Conservation (phyloP, 2,113 vertebrate genomes). For the Athene cunicularia region DNA sequence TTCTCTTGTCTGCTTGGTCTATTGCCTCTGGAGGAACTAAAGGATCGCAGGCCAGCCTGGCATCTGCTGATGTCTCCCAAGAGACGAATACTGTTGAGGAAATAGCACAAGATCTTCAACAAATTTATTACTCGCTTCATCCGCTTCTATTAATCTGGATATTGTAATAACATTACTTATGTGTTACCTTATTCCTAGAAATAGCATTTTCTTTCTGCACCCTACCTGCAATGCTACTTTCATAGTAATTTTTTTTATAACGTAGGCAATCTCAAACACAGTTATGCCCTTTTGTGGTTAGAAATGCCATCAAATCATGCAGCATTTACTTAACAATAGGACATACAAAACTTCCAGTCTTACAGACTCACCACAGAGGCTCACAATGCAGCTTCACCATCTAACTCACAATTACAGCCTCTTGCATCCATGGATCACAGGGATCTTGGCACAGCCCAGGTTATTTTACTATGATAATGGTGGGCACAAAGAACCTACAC, state of each 20-base stretch:
- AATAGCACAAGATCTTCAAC: background rate
- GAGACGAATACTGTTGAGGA: background rate
- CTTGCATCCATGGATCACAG: fast-evolving
- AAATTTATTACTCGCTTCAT: background rate
- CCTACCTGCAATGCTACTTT: background rate
- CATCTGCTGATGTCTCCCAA: background rate
- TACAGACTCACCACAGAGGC: background rate
- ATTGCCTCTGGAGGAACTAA: background rate
- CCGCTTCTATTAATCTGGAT: background rate
- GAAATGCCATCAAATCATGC: background rate
- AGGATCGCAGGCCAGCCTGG: background rate
- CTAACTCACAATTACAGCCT: background rate
- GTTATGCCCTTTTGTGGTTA: background rate
- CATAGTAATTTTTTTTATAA: background rate
- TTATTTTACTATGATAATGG: background rate
- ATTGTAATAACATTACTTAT: background rate
- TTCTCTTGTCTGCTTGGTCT: background rate
- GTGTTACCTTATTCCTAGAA: background rate
- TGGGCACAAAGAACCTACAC: background rate
- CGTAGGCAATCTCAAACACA: background rate
- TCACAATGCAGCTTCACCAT: background rate
- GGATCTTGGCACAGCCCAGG: background rate
- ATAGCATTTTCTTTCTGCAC: background rate
- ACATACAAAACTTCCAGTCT: background rate
- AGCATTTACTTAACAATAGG: background rate